A percentile compares a stretch with the other conserved stretches of the same genome.
Conservation (phyloP, 2,888 invertebrate genomes). For the Oasisia sp. region DNA sequence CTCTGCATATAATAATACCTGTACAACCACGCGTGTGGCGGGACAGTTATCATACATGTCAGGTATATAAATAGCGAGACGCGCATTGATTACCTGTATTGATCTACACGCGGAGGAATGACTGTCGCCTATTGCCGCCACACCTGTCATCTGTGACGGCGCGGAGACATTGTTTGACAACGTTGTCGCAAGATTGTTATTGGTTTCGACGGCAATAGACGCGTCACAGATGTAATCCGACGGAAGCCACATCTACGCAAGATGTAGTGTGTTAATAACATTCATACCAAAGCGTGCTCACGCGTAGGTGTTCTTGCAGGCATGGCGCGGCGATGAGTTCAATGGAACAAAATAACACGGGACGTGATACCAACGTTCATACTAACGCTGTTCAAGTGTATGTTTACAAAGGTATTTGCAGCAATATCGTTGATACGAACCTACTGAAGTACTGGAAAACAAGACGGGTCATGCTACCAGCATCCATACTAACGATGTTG, state of each 20-base stretch:
- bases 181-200: neutral
- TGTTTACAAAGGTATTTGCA: too few species aligned
- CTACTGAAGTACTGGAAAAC: too few species aligned
- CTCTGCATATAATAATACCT: neutral
- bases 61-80: neutral
- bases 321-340: too few species aligned
- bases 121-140: neutral
- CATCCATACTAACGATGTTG: too few species aligned
- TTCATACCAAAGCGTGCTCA: neutral
- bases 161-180: neutral
- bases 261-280: neutral
- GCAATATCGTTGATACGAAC: too few species aligned
- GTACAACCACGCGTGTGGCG: neutral
- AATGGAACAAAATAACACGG: neutral
- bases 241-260: neutral
- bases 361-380: neutral
- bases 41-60: neutral
- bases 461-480: too few species aligned
- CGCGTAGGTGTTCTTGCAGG: neutral
- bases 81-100: neutral
- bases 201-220: neutral
- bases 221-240: neutral
- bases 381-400: neutral
- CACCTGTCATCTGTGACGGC: neutral
- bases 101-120: neutral